Base-by-base conservation (phyloP, 2,888 invertebrate genomes). In the Vesta saturnalis region DNA sequence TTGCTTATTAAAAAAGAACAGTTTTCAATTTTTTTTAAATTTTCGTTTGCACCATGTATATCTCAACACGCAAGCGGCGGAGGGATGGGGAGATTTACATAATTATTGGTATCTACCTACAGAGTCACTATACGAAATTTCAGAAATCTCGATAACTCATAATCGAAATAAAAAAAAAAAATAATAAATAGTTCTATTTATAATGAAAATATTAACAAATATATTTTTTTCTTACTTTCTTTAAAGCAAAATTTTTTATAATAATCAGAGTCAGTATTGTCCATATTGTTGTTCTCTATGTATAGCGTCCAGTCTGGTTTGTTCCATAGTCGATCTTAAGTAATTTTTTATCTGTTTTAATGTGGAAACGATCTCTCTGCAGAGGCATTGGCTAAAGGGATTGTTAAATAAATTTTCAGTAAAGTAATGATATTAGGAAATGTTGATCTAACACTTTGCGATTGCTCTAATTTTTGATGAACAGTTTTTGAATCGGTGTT, bases 301-400 rank as follows among this genome's bases (percentile, higher is more conserved):
- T 43, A 43, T 43, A n/a, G 43, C n/a, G 14, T 43, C 16, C 49
- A 49, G 49, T 49, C 19, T 49, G 15, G 49, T 49, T 49, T 49
- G 49, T 18, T 18, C 49, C 49, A 49, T 49, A 49, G 43, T 43
- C 43, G 43, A 23, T 23, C 23, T 23, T 23, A 23, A 14, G 43
- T 43, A 43, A 43, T 43, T 49, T 49, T 49, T 49, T 49, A 49
- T 49, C 49, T 16, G 49, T 15, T 49, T 49, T 49, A 49, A 49
- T 18, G 49, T 49, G 14, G 49, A 49, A 18, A 49, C 49, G 15
- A 49, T 49, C 49, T 18, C 49, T 49, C 49, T 49, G 49, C 15
- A 18, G 19, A 18, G 15, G 49, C 49, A 49, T 49, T 15, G 16
- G 49, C 4, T 49, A 43, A 43, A 43, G 43, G 10, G 43, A 43